phyloP scores from a whole-genome alignment of 2,797 vertebrate species.

The Molothrus ater region DNA sequence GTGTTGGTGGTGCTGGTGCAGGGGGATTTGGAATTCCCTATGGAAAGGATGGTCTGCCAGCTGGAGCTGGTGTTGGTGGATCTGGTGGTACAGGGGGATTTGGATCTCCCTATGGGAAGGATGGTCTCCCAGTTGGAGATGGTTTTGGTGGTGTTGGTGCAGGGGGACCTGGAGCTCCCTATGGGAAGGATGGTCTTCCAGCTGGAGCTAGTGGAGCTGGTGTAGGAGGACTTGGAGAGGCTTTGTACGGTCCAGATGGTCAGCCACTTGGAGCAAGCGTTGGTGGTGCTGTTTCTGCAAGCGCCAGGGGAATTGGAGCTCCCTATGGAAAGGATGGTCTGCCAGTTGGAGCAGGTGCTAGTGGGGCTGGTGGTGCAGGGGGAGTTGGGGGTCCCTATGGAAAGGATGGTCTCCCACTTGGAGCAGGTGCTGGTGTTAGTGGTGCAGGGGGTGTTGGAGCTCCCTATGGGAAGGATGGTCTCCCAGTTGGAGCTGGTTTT shows the following conservation, averaged over 20 bases:
- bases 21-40: no score
- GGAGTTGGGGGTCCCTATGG: neutral
- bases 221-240: no score
- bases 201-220: neutral
- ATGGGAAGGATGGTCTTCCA: neutral
- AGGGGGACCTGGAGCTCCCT: rapidly evolving
- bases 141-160: no score
- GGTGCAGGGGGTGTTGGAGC: no score
- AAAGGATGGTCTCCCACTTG: neutral
- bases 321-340: neutral
- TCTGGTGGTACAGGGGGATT: neutral
- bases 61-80: no score
- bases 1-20: no score
- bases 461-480: neutral
- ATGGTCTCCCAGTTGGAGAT: no score
- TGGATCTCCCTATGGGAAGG: no score
- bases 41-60: no score
- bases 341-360: neutral
- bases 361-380: neutral
- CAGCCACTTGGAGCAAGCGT: neutral
- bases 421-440: no score
- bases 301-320: rapidly evolving
- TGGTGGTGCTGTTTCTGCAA: neutral
- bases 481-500: neutral
- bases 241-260: neutral